A percentile compares a stretch with the other conserved stretches of the same genome.
Conservation (phyloP, 2,797 vertebrate species). For the Hyperoplus immaculatus region DNA sequence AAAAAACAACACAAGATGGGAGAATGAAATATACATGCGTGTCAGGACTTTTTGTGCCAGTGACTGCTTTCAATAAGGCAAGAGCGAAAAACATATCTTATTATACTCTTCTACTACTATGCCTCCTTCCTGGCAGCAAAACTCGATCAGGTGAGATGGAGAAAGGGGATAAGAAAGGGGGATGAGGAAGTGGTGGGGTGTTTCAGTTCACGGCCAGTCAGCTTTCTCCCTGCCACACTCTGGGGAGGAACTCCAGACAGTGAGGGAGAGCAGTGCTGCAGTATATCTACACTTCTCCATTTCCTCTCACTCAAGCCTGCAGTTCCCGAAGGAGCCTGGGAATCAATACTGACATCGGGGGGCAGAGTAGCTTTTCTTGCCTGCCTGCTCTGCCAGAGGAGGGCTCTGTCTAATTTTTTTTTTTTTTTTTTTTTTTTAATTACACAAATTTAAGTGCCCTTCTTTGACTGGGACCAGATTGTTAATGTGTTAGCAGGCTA, state of each 20-base stretch:
- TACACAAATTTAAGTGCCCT: conserved; percentile 68
- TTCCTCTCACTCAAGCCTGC: conserved; percentile 80
- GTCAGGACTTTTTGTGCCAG: conserved; percentile 3
- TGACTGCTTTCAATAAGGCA: conserved; percentile 31
- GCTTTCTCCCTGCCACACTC: conserved; percentile 59
- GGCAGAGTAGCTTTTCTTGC: conserved; percentile 61
- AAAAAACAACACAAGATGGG: conserved; percentile 21
- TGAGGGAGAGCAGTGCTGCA: conserved; percentile 70
- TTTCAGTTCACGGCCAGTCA: conserved; percentile 71
- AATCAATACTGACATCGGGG: conserved; percentile 82
- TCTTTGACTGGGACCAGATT: conserved; percentile 71
- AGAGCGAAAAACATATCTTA: conserved; percentile 44
- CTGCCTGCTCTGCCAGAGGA: conserved; percentile 60
- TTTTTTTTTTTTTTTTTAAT: conserved; percentile 62
- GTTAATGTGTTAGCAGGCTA: conserved; percentile 67
- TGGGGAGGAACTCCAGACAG: conserved; percentile 74
- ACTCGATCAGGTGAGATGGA: conserved; percentile 57
- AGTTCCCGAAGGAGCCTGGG: conserved; percentile 70
- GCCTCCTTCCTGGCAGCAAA: conserved; percentile 44
- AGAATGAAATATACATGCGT: conserved; percentile 39
- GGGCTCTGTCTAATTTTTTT: conserved; percentile 45
- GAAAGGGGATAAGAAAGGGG: background rate
- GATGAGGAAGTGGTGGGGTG: conserved; percentile 37
- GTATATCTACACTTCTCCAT: conserved; percentile 82
- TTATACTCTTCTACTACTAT: conserved; percentile 37